Evolutionary conservation across 2,888 invertebrate genomes (phyloP).

Genomic region (Drosophila bunnanda): DNA sequence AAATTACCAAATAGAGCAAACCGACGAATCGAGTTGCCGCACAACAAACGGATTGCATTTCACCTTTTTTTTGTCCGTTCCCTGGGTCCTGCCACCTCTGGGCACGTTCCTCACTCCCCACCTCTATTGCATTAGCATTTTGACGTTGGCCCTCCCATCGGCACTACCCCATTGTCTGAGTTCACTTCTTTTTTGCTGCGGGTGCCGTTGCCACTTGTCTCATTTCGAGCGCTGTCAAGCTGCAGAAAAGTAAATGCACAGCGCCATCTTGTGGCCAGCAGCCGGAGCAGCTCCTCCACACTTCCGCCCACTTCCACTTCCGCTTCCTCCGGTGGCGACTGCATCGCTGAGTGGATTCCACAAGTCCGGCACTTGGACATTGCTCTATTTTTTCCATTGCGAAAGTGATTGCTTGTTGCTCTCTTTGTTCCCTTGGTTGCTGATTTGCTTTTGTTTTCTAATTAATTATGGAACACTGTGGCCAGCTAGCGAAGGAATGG

Average conservation of each 20-base stretch:
- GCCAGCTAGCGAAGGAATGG: background rate
- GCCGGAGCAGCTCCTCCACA: constrained; percentile 8
- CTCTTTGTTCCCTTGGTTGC: constrained; percentile 18
- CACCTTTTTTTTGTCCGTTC: constrained; percentile 27
- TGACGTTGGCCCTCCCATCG: constrained; percentile 14
- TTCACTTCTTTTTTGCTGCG: constrained; percentile 9
- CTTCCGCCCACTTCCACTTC: constrained; percentile 18
- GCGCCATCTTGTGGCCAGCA: constrained; percentile 45
- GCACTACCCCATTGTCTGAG: constrained; percentile 8
- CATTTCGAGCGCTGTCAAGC: constrained; percentile 52
- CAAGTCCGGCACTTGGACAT: constrained; percentile 45
- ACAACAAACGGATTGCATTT: constrained; percentile 46
- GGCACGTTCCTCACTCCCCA: background rate
- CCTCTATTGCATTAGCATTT: constrained; percentile 45
- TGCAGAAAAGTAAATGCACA: constrained; percentile 44
- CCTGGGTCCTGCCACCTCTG: constrained; percentile 4
- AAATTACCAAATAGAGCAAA: constrained; percentile 65
- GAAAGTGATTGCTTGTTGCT: constrained; percentile 48
- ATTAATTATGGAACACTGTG: constrained; percentile 59
- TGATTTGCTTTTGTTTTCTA: constrained; percentile 51
- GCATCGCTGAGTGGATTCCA: constrained; percentile 39
- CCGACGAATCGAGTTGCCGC: constrained; percentile 58
- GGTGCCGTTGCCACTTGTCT: constrained; percentile 57
- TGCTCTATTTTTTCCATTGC: constrained; percentile 47
- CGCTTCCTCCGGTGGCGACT: constrained; percentile 33